phyloP scores from a whole-genome alignment of 2,888 invertebrate species.

The Girardia tigrina region DNA sequence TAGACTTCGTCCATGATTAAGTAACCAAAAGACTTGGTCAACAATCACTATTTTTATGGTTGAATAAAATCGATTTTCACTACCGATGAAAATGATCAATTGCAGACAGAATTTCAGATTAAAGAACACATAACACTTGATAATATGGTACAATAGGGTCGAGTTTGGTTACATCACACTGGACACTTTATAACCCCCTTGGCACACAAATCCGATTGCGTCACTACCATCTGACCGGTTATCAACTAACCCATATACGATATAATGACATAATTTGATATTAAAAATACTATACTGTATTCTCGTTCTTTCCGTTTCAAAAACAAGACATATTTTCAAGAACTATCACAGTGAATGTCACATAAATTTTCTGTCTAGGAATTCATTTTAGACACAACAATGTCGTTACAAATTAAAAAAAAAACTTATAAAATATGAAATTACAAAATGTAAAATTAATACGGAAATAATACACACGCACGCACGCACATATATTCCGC shows the following conservation, averaged over 20 bases:
- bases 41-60: no score
- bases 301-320: background rate
- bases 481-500: background rate
- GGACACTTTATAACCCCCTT: background rate
- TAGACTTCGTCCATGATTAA: background rate
- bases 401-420: no score
- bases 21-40: no score
- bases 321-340: background rate
- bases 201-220: background rate
- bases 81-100: background rate
- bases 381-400: no score
- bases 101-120: no score
- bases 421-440: no score
- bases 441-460: no score
- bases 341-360: no score
- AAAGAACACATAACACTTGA: background rate
- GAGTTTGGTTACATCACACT: background rate
- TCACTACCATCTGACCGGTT: background rate
- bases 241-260: background rate
- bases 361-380: no score
- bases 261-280: background rate
- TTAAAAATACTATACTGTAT: background rate
- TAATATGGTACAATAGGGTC: background rate
- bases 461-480: background rate
- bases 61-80: background rate